Conservation (phyloP, 2,888 invertebrate species). For the Keiferia lycopersicella region DNA sequence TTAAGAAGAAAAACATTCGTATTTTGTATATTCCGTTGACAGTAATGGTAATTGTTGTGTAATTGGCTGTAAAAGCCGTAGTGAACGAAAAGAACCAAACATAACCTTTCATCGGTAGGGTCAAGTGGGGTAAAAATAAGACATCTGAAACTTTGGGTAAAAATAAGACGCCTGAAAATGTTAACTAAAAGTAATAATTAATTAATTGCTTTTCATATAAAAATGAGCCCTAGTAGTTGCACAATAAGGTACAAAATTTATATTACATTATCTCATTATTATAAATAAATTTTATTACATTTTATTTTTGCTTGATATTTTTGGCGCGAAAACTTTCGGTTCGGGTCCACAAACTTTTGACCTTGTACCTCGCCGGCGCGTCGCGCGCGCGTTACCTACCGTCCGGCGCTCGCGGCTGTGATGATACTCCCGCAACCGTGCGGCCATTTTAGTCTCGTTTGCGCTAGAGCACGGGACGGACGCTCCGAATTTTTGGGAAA, state of each 20-base stretch:
- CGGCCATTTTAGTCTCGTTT: slow-evolving; percentile 5
- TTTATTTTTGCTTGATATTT: not conserved
- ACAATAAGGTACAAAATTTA: slow-evolving; percentile 2
- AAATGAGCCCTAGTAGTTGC: too few species aligned
- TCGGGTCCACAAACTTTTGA: slow-evolving; percentile 7
- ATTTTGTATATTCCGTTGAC: too few species aligned
- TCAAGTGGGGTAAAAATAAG: too few species aligned
- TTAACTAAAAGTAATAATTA: too few species aligned
- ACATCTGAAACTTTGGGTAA: too few species aligned
- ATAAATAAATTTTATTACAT: not conserved
- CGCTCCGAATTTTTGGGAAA: slow-evolving; percentile 12
- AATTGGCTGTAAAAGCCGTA: too few species aligned
- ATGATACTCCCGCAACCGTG: slow-evolving; percentile 5
- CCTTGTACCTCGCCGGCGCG: not conserved
- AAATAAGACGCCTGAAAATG: too few species aligned
- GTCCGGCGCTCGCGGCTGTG: slow-evolving; percentile 6
- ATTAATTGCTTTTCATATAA: too few species aligned
- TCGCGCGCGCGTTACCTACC: not conserved
- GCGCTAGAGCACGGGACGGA: slow-evolving; percentile 4
- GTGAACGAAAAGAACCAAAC: too few species aligned
- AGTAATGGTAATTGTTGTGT: too few species aligned
- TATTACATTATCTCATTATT: not conserved
- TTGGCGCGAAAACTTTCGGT: not conserved
- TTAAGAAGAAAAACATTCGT: too few species aligned
- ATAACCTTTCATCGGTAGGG: too few species aligned